These are phyloP conservation scores for Sesia apiformis DNA, from an alignment of 2,888 invertebrate species.

Conservation along the genomic window DNA sequence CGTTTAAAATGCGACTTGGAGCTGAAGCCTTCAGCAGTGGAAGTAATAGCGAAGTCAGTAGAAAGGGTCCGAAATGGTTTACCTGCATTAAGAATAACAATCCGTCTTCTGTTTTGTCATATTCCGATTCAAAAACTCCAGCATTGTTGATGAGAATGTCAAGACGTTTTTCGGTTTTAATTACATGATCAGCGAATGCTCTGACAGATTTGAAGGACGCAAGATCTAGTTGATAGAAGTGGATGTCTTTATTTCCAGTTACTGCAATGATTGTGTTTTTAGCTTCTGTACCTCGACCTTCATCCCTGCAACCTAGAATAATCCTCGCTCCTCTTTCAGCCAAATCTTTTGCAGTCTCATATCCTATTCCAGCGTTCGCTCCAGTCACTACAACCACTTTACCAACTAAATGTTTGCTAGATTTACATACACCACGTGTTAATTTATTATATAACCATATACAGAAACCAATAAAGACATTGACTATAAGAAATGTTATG, in stretches of 20 bases:
- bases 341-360: constrained; percentile 81
- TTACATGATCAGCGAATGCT: constrained; percentile 74
- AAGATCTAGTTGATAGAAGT: constrained; percentile 61
- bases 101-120: constrained; percentile 73
- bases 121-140: constrained; percentile 50
- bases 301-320: constrained; percentile 86
- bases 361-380: constrained; percentile 86
- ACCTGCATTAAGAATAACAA: constrained; percentile 74
- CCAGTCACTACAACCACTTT: constrained; percentile 91
- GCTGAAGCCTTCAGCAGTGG: constrained; percentile 51
- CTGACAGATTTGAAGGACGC: constrained; percentile 71
- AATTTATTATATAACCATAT: constrained; percentile 14
- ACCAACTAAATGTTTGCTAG: constrained; percentile 75
- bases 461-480: not conserved
- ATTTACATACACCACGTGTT: constrained; percentile 34
- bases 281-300: constrained; percentile 77
- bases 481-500: not conserved
- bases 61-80: constrained; percentile 78
- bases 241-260: constrained; percentile 38
- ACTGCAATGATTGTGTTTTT: constrained; percentile 27
- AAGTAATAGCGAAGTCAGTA: constrained; percentile 76
- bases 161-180: constrained; percentile 61
- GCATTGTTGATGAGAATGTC: constrained; percentile 79
- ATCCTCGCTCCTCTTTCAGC: constrained; percentile 83
- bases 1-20: constrained; percentile 49